Conservation (phyloP, 1,140 invertebrate genomes). For the Drosophila cardini region DNA sequence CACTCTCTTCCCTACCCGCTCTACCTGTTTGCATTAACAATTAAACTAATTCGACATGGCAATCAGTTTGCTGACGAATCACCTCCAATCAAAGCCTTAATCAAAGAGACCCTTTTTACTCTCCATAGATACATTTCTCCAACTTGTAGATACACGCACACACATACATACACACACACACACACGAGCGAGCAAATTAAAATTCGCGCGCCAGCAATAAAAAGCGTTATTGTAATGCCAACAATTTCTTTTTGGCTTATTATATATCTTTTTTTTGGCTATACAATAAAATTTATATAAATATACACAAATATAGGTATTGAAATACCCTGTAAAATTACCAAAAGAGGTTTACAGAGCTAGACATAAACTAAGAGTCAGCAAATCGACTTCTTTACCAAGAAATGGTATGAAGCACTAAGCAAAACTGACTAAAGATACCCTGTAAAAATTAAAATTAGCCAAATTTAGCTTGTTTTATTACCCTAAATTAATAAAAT, state of each 20-base stretch:
- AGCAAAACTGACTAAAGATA: no score
- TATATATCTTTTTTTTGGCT: constrained; percentile 35
- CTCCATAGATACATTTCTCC: constrained; percentile 18
- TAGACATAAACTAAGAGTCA: accelerated
- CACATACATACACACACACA: neutral
- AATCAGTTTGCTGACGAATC: constrained; percentile 56
- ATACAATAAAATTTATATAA: constrained; percentile 37
- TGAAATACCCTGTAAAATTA: constrained; percentile 1
- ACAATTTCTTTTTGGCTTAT: constrained; percentile 43
- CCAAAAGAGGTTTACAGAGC: no score
- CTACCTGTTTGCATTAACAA: constrained; percentile 67
- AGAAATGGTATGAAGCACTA: no score
- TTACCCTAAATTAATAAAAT: no score
- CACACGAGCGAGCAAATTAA: constrained; percentile 60
- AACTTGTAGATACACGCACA: constrained; percentile 20
- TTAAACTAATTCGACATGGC: constrained; percentile 79
- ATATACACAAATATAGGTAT: constrained; percentile 28
- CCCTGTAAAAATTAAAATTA: no score
- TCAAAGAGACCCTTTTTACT: constrained; percentile 53
- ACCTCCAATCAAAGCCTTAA: constrained; percentile 35
- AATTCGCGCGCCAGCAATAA: constrained; percentile 65
- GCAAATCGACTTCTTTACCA: no score
- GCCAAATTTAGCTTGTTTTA: no score
- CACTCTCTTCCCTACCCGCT: neutral
- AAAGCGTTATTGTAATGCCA: constrained; percentile 74